Base-by-base conservation (phyloP, 1,140 invertebrate genomes). In the Euwallacea fornicatus region DNA sequence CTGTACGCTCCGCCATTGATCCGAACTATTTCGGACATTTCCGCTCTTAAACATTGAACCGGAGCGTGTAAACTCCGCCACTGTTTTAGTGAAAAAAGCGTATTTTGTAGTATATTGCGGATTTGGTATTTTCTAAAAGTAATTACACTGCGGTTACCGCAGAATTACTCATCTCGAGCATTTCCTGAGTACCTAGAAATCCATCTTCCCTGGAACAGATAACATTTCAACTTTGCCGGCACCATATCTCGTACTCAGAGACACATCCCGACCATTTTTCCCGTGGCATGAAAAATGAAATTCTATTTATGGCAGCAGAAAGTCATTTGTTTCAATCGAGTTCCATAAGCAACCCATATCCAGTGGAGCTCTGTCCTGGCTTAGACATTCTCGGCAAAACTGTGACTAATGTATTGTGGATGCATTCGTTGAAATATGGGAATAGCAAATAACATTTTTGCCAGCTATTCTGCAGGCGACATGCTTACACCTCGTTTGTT, bases 401-500 rank as follows among this genome's bases (percentile, higher is more conserved):
- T 65, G 13, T 53, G 47, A 65, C 13, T 65, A 65, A 65, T 65
- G 63, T 54, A 65, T 54, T 54, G 63, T 42, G 44, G 50, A 65
- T 65, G 63, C 63, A 65, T 65, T 42, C 50, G 7, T n/a, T 41
- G 44, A 65, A 65, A 65, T 65, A 65, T 65, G 47, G 50, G 33
- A 65, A 65, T 65, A 21, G 63, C 63, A 65, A 54, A 65, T 41
- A 54, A 41, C 63, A 65, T 65, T 65, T 65, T 65, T 65, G 46
- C 44, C 41, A 10, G 15, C 63, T 11, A 6, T 65, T 65, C 63
- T 65, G 63, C 47, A 65, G 13, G 63, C 63, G 63, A 65, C 63
- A 65, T 54, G 63, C 63, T 54, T 65, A 65, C 44, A 54, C 63
- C 63, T 65, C 63, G 63, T 65, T 65, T 65, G 63, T 65, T 65